Conservation (phyloP, 2,797 vertebrate genomes). For the Gallinago solitaria region DNA sequence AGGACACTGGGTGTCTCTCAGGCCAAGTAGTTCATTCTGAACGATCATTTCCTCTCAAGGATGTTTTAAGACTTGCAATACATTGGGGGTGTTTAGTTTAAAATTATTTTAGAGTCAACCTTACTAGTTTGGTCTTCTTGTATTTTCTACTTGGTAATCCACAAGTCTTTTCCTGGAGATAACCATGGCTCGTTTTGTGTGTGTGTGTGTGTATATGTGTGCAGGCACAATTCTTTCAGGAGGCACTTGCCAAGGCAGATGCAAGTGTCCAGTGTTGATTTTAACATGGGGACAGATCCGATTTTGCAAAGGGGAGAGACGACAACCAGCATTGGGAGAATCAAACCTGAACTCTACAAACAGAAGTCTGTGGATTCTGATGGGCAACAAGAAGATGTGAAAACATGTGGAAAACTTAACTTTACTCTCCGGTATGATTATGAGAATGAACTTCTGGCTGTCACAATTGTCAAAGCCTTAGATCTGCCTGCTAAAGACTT, state of each 20-base stretch:
- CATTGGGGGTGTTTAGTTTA: not conserved
- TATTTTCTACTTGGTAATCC: not conserved
- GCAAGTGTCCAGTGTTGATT: constrained; percentile 97
- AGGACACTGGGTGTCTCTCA: not conserved
- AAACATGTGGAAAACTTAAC: constrained; percentile 94
- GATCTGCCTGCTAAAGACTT: constrained; percentile 98
- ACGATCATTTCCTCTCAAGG: not conserved
- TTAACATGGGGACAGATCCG: constrained; percentile 86
- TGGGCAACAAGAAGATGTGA: constrained; percentile 85
- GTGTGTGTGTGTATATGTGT: constrained; percentile 36
- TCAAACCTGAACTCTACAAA: constrained; percentile 98
- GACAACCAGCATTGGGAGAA: constrained; percentile 94
- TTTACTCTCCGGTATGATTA: constrained; percentile 93
- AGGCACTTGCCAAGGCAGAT: constrained; percentile 96
- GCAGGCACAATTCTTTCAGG: constrained; percentile 96
- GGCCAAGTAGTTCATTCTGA: not conserved
- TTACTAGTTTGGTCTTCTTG: not conserved
- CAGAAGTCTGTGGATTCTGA: constrained; percentile 97
- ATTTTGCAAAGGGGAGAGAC: constrained; percentile 89
- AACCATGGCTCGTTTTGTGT: constrained; percentile 42
- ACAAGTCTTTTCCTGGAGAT: not conserved
- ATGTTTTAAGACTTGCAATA: not conserved
- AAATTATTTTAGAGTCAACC: not conserved
- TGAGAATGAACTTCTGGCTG: constrained; percentile 91
- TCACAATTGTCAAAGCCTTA: constrained; percentile 92